Conservation (phyloP, 2,797 vertebrate species). For the Erethizon dorsatum region DNA sequence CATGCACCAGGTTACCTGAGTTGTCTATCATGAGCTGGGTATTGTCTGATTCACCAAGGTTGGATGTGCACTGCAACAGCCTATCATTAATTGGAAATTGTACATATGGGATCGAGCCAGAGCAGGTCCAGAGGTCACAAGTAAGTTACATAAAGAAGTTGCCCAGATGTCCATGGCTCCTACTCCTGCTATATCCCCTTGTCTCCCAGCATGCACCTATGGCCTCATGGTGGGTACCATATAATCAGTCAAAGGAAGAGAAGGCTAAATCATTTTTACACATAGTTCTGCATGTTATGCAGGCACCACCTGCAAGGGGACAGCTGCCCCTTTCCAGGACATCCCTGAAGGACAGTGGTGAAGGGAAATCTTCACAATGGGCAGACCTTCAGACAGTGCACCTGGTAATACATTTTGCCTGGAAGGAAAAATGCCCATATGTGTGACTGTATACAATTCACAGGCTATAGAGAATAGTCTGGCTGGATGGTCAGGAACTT, state of each 20-base stretch:
- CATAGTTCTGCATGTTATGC: neutral
- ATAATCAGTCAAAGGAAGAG: neutral
- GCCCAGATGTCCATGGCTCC: too few species aligned
- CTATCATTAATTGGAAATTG: neutral
- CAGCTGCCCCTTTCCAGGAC: neutral
- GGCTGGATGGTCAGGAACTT: neutral
- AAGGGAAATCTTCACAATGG: neutral
- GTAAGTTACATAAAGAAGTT: neutral
- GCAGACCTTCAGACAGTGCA: neutral
- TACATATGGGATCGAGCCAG: neutral
- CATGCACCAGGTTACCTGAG: neutral
- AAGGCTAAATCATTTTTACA: neutral
- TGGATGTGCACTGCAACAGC: neutral
- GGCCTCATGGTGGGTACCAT: neutral
- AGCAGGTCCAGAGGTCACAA: neutral
- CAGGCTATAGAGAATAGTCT: neutral
- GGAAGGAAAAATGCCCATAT: neutral
- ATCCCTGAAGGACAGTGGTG: neutral
- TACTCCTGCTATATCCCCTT: neutral
- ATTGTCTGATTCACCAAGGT: neutral
- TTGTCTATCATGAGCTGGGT: neutral
- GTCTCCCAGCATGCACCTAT: neutral
- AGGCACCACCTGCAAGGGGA: neutral
- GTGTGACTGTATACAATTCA: neutral
- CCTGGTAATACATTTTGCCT: neutral